Conservation (phyloP, 2,888 invertebrate species). For the Taphrorychus bicolor region DNA sequence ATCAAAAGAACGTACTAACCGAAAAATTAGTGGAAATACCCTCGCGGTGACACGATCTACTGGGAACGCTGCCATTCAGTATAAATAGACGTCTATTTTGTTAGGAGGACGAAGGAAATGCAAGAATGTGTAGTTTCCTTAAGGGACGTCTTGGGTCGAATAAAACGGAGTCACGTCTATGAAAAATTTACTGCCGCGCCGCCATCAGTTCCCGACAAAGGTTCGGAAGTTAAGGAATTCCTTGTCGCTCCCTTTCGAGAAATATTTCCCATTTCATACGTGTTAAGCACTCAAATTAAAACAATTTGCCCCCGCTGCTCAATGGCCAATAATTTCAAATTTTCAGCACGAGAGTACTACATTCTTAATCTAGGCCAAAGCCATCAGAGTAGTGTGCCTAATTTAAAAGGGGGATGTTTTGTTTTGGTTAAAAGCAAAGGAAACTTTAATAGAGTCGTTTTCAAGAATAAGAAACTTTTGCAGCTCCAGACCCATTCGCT, state of each 20-base stretch:
- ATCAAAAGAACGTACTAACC: neutral
- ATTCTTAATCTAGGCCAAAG: neutral
- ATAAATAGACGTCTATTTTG: conserved; percentile 44
- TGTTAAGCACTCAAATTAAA: conserved; percentile 34
- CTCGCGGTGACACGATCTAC: neutral
- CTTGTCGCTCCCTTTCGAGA: conserved; percentile 20
- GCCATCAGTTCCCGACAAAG: conserved; percentile 39
- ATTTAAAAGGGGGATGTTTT: neutral
- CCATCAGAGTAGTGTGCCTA: neutral
- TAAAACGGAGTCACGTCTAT: conserved; percentile 48
- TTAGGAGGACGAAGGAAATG: conserved; percentile 41
- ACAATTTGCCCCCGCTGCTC: neutral
- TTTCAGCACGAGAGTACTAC: neutral
- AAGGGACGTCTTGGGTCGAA: conserved; percentile 48
- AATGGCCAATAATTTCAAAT: neutral
- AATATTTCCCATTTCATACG: conserved; percentile 38
- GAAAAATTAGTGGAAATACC: neutral
- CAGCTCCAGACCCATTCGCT: conserved; percentile 4
- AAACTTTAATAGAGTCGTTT: conserved; percentile 6
- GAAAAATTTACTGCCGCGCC: conserved; percentile 46
- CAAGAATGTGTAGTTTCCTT: conserved; percentile 42
- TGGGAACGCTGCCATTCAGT: conserved; percentile 12
- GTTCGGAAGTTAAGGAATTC: conserved; percentile 30
- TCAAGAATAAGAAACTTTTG: conserved; percentile 7
- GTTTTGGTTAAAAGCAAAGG: neutral